Base-by-base conservation (phyloP, 2,888 invertebrate genomes). In the Andrena dorsata region DNA sequence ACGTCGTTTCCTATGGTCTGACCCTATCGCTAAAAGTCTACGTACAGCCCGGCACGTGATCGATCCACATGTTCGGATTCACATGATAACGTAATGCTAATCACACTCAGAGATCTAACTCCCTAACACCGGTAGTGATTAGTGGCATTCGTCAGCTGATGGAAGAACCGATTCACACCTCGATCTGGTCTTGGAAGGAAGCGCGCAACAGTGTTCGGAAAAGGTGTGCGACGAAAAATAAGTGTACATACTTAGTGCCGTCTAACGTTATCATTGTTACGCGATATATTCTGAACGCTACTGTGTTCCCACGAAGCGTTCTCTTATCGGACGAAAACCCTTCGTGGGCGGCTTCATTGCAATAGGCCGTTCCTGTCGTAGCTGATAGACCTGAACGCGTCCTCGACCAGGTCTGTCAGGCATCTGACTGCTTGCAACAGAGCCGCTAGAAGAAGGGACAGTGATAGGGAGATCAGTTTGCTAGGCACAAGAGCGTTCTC, bases 391-490 rank as follows among this genome's bases (percentile, higher is more conserved):
- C 88, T 90, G 68, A 94, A 92, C 13, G 94, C 95, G 88, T 96
- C 95, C 89, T 96, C 96, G 87, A 96, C 94, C 90, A 96, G 95
- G 92, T 95, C 95, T 60, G 95, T 95, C 89, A 96, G 95, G 92
- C 96, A 96, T 80, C 95, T 95, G 92, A 96, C 95, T 85, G 96
- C 96, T 92, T 96, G 96, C 49, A 96, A 90, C 88, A 96, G 91
- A 35, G 96, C 96, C 26, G 96, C 96, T 64, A 96, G 94, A 20
- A 96, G 93, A 85, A 96, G 94, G 63, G 96, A 96, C 49, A 96
- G 91, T 26, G 96, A 96, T 72, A 96, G 92, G 84, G 96, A 95
- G 65, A 96, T 95, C 88, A 96, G 91, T 92, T 94, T 94, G 82
- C 95, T 95, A 68, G 95, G 91, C 69, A 93, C 87, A 0, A 93